These are phyloP conservation scores for Hypanus sabinus DNA, from an alignment of 2,113 vertebrate genomes.

Conservation along the genomic window DNA sequence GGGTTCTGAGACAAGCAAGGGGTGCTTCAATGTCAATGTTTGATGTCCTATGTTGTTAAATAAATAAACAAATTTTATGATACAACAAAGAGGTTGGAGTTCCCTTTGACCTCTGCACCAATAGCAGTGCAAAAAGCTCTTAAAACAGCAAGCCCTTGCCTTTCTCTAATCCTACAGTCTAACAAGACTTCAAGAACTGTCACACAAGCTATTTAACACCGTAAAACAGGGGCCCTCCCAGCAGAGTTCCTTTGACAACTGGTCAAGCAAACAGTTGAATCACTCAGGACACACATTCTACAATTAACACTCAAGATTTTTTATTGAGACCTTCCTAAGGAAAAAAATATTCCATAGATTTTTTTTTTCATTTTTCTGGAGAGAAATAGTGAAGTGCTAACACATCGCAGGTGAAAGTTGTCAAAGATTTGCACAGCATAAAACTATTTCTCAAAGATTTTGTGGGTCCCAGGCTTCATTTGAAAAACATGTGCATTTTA, in stretches of 20 bases:
- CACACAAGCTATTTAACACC: background rate
- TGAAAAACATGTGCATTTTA: background rate
- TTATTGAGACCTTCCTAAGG: background rate
- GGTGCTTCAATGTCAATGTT: constrained; percentile 27
- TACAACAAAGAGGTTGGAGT: constrained; percentile 51
- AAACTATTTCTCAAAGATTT: background rate
- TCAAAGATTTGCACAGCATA: no score
- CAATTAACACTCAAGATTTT: background rate
- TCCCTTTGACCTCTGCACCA: constrained; percentile 56
- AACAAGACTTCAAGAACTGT: background rate
- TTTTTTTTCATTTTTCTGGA: background rate
- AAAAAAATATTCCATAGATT: background rate
- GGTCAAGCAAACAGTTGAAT: background rate
- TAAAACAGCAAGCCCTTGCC: background rate
- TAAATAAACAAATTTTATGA: constrained; percentile 62
- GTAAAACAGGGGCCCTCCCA: background rate
- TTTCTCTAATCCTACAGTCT: background rate
- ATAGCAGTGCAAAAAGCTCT: constrained; percentile 41
- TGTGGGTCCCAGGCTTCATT: background rate
- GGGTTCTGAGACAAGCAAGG: background rate
- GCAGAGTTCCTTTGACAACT: background rate
- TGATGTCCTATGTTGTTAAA: constrained; percentile 50
- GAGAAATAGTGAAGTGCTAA: background rate
- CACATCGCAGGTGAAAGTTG: background rate
- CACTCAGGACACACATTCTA: background rate